Conservation (phyloP, 2,113 vertebrate species). For the Edolisoma coerulescens region DNA sequence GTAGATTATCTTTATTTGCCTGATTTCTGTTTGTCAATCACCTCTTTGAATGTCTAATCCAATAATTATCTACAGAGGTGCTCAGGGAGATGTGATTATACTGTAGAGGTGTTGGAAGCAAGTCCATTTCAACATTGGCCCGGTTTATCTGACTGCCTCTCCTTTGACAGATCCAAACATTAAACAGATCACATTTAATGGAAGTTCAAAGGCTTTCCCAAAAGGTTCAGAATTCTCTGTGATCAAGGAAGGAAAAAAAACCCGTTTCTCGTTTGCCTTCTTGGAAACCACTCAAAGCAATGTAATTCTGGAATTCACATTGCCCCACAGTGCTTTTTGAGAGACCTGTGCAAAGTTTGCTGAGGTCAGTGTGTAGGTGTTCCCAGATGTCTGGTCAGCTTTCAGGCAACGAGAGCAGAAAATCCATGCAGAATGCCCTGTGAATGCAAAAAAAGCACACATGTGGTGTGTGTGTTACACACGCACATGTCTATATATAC, state of each 20-base stretch:
- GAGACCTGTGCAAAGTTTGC: background rate
- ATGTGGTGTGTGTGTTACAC: background rate
- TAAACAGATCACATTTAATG: conserved; percentile 63
- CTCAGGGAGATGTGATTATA: background rate
- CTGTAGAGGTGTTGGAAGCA: conserved; percentile 10
- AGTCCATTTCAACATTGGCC: background rate
- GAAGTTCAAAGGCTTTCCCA: conserved; percentile 66
- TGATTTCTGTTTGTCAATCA: conserved; percentile 12
- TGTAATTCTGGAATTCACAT: background rate
- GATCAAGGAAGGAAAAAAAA: background rate
- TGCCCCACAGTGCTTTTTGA: background rate
- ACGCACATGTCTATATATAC: background rate
- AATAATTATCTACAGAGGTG: background rate
- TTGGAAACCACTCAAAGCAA: conserved; percentile 45
- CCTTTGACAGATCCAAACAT: background rate
- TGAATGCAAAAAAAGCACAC: background rate
- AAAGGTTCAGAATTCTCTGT: conserved; percentile 27
- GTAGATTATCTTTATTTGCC: conserved; percentile 22
- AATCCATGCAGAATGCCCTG: background rate
- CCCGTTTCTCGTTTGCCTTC: background rate
- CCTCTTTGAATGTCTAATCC: conserved; percentile 8
- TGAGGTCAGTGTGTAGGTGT: background rate
- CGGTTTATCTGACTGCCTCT: background rate
- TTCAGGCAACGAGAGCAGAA: background rate
- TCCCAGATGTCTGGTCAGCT: background rate